Evolutionary conservation across 1,140 invertebrate species (phyloP).

Genomic region (Thaumatotibia leucotreta): DNA sequence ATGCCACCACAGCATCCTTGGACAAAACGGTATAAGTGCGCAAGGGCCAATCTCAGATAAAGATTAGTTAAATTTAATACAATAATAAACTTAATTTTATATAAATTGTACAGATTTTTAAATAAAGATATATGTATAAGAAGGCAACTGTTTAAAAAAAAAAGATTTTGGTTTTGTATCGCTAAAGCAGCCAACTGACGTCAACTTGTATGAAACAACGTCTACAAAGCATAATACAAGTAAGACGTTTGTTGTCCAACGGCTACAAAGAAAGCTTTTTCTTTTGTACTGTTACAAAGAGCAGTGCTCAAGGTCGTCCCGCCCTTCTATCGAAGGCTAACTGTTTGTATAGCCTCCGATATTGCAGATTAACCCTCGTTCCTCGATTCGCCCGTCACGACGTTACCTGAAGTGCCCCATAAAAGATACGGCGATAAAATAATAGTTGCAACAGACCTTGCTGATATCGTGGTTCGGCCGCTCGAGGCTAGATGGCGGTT

Average conservation of each 20-base stretch:
- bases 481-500: slow-evolving; percentile 40
- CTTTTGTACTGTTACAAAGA: slow-evolving; percentile 43
- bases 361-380: slow-evolving; percentile 44
- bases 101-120: too few species aligned
- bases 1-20: too few species aligned
- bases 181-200: slow-evolving; percentile 20
- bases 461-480: slow-evolving; percentile 19
- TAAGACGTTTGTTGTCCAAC: slow-evolving; percentile 23
- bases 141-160: too few species aligned
- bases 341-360: slow-evolving; percentile 41
- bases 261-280: slow-evolving; percentile 42
- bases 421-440: slow-evolving; percentile 18
- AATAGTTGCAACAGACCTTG: slow-evolving; percentile 7
- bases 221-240: slow-evolving; percentile 22
- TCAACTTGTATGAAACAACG: slow-evolving; percentile 8
- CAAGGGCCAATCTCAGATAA: too few species aligned
- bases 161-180: too few species aligned
- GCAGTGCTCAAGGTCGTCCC: slow-evolving; percentile 40
- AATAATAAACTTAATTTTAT: too few species aligned
- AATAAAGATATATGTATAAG: too few species aligned
- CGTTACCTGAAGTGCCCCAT: slow-evolving; percentile 30
- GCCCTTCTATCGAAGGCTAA: slow-evolving; percentile 36
- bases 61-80: too few species aligned
- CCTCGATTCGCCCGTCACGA: slow-evolving; percentile 26
- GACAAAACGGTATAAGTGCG: too few species aligned